Base-by-base conservation (phyloP, 2,113 vertebrate genomes). In the Marcusenius ussheri region DNA sequence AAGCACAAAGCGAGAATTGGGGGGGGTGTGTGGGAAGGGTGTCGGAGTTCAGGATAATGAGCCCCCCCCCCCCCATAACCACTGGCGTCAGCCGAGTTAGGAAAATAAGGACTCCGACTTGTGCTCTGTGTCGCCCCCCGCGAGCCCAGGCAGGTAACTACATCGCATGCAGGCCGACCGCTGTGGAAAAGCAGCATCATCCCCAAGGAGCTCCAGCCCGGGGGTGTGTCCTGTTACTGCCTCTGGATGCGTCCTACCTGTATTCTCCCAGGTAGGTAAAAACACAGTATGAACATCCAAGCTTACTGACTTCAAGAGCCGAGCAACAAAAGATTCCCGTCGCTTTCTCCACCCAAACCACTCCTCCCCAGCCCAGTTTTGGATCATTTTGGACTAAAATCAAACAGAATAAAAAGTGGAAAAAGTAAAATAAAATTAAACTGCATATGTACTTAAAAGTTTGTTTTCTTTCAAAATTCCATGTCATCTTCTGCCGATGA, bases 401-500 rank as follows among this genome's bases (percentile, higher is more conserved):
- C 89, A 93, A 93, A 90, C 93, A 93, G 94, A 95, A 94, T 95
- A 94, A 45, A 88, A 62, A 66, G 39, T n/a, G 56, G 11, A 3
- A 88, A 95, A 93, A 94, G 94, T 92, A 92, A 94, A 94, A 95
- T 93, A 93, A 94, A 96, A 87, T 92, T 74, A 35, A 62, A 90
- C 88, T 93, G 77, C 89, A 88, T 94, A 90, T 92, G 93, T 92
- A 92, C 93, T 95, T 89, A 21, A 89, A 89, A 84, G 94, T 96
- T 94, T 94, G 92, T 94, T 92, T 95, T 94, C 93, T 94, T 91
- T 91, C 91, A 91, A 92, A 93, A 88, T 91, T 93, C 93, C 91
- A 93, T 95, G 94, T 96, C 95, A 95, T 96, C 94, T 93, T 88
- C 45, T 95, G 95, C 95, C 94, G 96, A 95, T 95, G 94, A 94